phyloP scores from a whole-genome alignment of 2,888 invertebrate genomes.

The Rhagonycha lutea region DNA sequence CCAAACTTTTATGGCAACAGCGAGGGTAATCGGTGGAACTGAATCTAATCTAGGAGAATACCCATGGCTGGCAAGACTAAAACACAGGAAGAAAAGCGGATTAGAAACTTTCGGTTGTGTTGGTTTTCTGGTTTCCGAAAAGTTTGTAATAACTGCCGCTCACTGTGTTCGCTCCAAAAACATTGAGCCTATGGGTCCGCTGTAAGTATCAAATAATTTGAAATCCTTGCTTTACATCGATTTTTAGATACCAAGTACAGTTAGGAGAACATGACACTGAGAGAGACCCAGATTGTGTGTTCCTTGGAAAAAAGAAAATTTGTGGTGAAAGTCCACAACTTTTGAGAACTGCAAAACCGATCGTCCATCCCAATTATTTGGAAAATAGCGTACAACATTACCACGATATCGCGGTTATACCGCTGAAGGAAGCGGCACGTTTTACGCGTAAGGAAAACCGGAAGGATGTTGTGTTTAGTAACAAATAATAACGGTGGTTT shows the following conservation, averaged over 20 bases:
- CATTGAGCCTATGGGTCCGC: constrained; percentile 41
- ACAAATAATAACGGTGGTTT: constrained; percentile 12
- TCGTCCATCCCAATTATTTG: constrained; percentile 55
- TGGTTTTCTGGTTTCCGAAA: constrained; percentile 58
- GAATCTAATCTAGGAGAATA: constrained; percentile 58
- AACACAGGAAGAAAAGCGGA: constrained; percentile 51
- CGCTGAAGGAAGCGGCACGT: constrained; percentile 50
- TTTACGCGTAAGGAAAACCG: constrained; percentile 51
- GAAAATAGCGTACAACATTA: constrained; percentile 38
- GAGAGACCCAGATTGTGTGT: constrained; percentile 55
- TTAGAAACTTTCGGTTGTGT: constrained; percentile 53
- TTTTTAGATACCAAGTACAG: constrained; percentile 45
- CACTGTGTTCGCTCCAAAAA: constrained; percentile 53
- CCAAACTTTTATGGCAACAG: constrained; percentile 36
- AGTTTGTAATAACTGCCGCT: constrained; percentile 60
- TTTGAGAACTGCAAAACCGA: constrained; percentile 52
- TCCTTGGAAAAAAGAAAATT: constrained; percentile 44
- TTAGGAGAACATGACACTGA: constrained; percentile 59
- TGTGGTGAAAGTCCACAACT: constrained; percentile 54
- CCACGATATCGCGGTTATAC: constrained; percentile 58
- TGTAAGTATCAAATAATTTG: constrained; percentile 50
- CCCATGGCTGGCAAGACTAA: constrained; percentile 60
- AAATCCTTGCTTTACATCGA: not conserved
- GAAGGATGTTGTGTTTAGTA: not conserved
- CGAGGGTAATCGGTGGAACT: constrained; percentile 52